Conservation (phyloP, 2,113 vertebrate species). For the Apeltes quadracus region DNA sequence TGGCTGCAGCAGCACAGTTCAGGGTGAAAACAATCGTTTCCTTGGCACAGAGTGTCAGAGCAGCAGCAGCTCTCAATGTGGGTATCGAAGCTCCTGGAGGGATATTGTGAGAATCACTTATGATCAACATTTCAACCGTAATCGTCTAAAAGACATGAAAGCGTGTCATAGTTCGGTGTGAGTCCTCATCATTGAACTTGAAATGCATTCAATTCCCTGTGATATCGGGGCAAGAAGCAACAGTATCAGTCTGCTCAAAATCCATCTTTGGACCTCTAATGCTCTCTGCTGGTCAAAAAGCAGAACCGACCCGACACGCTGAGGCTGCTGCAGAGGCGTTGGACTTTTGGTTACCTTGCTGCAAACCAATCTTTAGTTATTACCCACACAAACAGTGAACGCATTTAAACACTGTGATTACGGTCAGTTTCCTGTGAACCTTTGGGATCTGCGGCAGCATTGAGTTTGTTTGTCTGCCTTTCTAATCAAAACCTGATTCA, state of each 20-base stretch:
- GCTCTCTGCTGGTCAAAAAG: constrained; percentile 70
- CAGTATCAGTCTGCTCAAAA: neutral
- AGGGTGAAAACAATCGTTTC: constrained; percentile 51
- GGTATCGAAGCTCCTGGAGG: constrained; percentile 1
- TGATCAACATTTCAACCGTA: neutral
- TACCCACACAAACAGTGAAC: constrained; percentile 56
- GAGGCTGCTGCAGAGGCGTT: constrained; percentile 23
- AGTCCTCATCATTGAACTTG: constrained; percentile 26
- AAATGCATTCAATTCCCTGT: constrained; percentile 38
- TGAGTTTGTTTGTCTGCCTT: constrained; percentile 52
- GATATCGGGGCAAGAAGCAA: constrained; percentile 26
- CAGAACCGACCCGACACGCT: neutral
- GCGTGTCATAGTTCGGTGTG: neutral
- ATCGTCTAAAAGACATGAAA: neutral
- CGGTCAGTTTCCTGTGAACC: constrained; percentile 57
- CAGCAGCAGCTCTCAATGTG: constrained; percentile 27
- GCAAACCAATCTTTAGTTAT: constrained; percentile 58
- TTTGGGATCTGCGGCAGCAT: constrained; percentile 17
- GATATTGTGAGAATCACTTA: too few species aligned
- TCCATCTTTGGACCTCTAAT: constrained; percentile 48
- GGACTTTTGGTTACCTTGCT: too few species aligned
- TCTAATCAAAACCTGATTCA: constrained; percentile 66
- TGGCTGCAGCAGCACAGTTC: constrained; percentile 41
- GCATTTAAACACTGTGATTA: constrained; percentile 64
- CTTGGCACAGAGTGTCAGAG: constrained; percentile 30